Evolutionary conservation across 2,797 vertebrate genomes (phyloP).

Genomic region (Gambelia wislizenii): DNA sequence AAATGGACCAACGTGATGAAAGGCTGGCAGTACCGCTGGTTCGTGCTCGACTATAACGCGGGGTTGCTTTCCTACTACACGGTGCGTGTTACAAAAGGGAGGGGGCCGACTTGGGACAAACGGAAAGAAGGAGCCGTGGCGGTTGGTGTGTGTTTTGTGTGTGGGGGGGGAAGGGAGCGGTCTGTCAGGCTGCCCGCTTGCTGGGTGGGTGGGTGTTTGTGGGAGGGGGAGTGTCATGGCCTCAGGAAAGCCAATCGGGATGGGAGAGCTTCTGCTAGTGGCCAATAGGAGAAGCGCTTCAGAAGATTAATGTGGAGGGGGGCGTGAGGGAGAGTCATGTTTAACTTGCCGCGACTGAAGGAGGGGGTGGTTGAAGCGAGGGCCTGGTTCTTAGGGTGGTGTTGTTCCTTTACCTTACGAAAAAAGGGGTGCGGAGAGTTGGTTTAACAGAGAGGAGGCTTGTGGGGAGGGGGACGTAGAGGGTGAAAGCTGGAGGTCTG

Average conservation of each 20-base stretch:
- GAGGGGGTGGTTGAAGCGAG: background rate
- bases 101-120: conserved; percentile 18
- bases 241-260: conserved; percentile 60
- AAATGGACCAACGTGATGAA: conserved; percentile 99
- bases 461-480: background rate
- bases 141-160: conserved; percentile 30
- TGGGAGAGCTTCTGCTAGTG: conserved; percentile 33
- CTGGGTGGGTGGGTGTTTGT: conserved; percentile 50
- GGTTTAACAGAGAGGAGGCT: too few species aligned
- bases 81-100: conserved; percentile 84
- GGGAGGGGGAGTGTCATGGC: conserved; percentile 38
- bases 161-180: conserved; percentile 72
- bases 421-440: background rate
- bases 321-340: conserved; percentile 42
- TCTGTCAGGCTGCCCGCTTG: conserved; percentile 46
- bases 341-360: conserved; percentile 40
- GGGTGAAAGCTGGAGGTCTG: background rate
- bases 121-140: conserved; percentile 72
- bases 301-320: conserved; percentile 13
- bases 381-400: background rate
- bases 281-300: conserved; percentile 54
- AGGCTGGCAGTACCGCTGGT: conserved; percentile 99
- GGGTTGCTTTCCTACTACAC: conserved; percentile 96
- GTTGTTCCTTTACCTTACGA: background rate
- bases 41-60: conserved; percentile 96